Evolutionary conservation across 2,113 vertebrate species (phyloP).

Genomic region (cat (Felis catus)): DNA sequence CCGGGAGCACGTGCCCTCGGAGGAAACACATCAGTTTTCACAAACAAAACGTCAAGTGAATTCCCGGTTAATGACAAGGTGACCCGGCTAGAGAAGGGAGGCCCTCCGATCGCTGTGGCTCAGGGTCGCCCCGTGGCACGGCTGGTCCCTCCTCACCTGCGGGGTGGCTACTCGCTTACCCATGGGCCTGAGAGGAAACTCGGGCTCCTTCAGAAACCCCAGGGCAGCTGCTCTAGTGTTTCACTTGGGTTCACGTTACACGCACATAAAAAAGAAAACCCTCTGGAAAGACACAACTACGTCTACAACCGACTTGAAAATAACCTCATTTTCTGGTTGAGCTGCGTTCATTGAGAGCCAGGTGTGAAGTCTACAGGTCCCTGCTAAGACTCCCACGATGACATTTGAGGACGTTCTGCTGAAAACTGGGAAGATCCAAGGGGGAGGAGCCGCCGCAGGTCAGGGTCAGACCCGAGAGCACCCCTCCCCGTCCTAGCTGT

Average conservation of each 20-base stretch:
- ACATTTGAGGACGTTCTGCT: neutral
- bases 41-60: neutral
- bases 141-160: neutral
- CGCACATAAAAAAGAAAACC: neutral
- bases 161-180: no score
- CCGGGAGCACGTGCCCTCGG: neutral
- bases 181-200: rapidly evolving
- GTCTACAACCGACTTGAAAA: neutral
- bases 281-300: no score
- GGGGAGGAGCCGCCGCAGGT: neutral
- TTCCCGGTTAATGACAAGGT: slow-evolving; percentile 21
- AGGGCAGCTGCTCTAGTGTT: rapidly evolving
- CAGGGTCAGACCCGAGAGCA: neutral
- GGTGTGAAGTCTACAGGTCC: neutral
- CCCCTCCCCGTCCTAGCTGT: rapidly evolving
- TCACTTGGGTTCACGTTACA: neutral
- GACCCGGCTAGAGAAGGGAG: no score
- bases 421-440: neutral
- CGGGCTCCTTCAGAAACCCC: neutral
- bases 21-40: neutral
- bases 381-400: neutral
- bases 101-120: no score
- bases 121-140: neutral
- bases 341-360: neutral
- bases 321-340: neutral